These are phyloP conservation scores for Stenoptilia bipunctidactyla DNA, from an alignment of 2,888 invertebrate genomes.

Conservation along the genomic window DNA sequence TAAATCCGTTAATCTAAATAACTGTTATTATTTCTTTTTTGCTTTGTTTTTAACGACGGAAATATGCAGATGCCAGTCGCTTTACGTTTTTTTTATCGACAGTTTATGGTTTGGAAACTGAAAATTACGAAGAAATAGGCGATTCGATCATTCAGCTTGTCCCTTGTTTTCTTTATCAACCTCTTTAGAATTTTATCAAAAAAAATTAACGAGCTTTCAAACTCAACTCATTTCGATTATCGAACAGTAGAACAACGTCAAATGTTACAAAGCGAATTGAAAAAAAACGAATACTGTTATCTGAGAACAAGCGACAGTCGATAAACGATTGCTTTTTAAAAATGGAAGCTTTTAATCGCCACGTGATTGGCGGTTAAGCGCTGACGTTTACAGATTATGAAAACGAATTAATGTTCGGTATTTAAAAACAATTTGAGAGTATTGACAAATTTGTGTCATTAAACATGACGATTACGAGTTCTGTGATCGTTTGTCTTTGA, in stretches of 20 bases:
- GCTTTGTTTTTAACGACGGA: slow-evolving; percentile 24
- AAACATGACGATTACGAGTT: slow-evolving; percentile 23
- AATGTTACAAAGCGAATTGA: neutral
- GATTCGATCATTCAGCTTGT: slow-evolving; percentile 30
- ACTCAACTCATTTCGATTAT: no score
- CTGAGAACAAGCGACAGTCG: slow-evolving; percentile 32
- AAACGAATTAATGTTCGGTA: slow-evolving; percentile 39
- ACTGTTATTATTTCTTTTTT: neutral
- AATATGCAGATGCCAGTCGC: slow-evolving; percentile 32
- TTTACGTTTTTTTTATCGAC: slow-evolving; percentile 53
- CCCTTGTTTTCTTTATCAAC: slow-evolving; percentile 8
- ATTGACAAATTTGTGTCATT: slow-evolving; percentile 58
- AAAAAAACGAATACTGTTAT: neutral
- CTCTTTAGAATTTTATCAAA: slow-evolving; percentile 23
- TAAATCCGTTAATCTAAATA: slow-evolving; percentile 22
- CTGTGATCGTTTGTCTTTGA: slow-evolving; percentile 28
- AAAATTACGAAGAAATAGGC: slow-evolving; percentile 47
- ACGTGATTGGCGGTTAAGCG: slow-evolving; percentile 48
- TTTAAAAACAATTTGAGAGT: slow-evolving; percentile 38
- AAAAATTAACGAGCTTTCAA: neutral
- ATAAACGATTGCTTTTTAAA: slow-evolving; percentile 46
- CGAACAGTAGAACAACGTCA: neutral
- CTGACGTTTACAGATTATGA: slow-evolving; percentile 52
- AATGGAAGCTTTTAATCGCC: slow-evolving; percentile 57
- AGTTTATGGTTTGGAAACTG: slow-evolving; percentile 66